These are phyloP conservation scores for Porites lutea DNA, from an alignment of 64 coral and sea anemone genomes.

Conservation along the genomic window DNA sequence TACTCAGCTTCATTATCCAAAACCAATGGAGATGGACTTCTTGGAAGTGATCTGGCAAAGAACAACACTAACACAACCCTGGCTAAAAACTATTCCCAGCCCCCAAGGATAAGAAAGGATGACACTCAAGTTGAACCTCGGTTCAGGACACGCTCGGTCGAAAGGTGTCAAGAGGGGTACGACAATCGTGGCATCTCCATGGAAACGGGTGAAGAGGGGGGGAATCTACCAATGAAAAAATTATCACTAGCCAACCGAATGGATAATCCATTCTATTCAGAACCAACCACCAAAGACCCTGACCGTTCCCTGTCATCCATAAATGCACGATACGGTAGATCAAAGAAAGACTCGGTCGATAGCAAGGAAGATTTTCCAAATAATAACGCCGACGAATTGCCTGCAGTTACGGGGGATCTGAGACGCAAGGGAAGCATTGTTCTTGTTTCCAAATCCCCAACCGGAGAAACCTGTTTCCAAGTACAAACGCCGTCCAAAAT, in stretches of 20 bases:
- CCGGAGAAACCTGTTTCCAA: constrained; percentile 51
- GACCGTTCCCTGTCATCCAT: neutral
- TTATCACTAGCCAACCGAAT: constrained; percentile 5
- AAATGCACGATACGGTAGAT: constrained; percentile 6
- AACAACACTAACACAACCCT: neutral
- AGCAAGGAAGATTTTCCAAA: neutral
- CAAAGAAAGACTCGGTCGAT: neutral
- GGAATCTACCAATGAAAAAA: neutral
- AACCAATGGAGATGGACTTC: neutral
- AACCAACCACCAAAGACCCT: neutral
- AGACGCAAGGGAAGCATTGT: constrained; percentile 27
- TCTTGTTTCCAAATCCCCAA: constrained; percentile 36
- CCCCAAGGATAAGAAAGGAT: neutral
- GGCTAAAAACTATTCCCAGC: constrained; percentile 33
- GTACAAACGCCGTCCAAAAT: constrained; percentile 16
- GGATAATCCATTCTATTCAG: constrained; percentile 26
- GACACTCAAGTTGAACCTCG: neutral
- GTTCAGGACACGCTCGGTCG: neutral
- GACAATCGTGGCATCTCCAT: constrained; percentile 5
- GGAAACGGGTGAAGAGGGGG: neutral
- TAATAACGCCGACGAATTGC: neutral
- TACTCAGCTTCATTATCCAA: constrained; percentile 24
- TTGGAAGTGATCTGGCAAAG: constrained; percentile 18
- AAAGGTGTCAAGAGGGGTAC: constrained; percentile 4
- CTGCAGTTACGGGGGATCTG: neutral